These are phyloP conservation scores for Anoncus sp. DNA, from an alignment of 2,888 invertebrate species.

Conservation along the genomic window DNA sequence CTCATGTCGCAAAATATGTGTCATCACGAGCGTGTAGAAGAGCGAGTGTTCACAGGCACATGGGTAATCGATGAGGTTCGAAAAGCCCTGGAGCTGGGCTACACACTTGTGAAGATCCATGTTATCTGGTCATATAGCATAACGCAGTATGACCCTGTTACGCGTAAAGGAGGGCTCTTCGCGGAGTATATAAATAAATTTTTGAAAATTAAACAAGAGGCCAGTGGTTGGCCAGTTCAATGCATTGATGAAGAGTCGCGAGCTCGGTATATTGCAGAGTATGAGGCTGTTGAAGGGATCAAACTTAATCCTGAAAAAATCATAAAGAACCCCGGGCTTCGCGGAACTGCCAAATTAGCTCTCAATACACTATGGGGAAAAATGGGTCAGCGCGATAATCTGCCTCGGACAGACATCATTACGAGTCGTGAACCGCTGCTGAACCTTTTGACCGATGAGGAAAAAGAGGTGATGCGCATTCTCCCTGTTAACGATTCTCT, in stretches of 20 bases:
- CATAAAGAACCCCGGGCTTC: conserved; percentile 6
- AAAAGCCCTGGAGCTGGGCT: conserved; percentile 71
- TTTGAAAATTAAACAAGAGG: conserved; percentile 24
- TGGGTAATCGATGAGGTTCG: conserved; percentile 77
- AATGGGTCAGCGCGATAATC: too few relatives aligned
- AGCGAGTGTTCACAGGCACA: conserved; percentile 72
- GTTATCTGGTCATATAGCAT: conserved; percentile 77
- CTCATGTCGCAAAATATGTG: conserved; percentile 74
- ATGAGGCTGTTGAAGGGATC: neutral
- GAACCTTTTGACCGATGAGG: too few relatives aligned
- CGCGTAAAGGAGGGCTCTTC: too few relatives aligned
- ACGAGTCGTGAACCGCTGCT: too few relatives aligned
- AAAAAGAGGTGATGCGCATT: too few relatives aligned
- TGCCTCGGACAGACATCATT: too few relatives aligned
- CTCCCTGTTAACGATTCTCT: too few relatives aligned
- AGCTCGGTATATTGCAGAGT: neutral
- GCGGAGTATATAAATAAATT: too few relatives aligned
- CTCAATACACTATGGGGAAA: too few relatives aligned
- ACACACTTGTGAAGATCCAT: conserved; percentile 13
- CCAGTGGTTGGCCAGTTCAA: neutral
- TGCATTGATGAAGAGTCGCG: neutral
- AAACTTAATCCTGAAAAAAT: neutral
- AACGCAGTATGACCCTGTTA: conserved; percentile 68
- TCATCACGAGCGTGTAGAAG: conserved; percentile 68
- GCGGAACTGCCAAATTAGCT: too few relatives aligned